Percentiles rank a stretch among this genome's conserved stretches.
Conservation (phyloP, 2,797 vertebrate genomes). For the Apodemus agrarius region DNA sequence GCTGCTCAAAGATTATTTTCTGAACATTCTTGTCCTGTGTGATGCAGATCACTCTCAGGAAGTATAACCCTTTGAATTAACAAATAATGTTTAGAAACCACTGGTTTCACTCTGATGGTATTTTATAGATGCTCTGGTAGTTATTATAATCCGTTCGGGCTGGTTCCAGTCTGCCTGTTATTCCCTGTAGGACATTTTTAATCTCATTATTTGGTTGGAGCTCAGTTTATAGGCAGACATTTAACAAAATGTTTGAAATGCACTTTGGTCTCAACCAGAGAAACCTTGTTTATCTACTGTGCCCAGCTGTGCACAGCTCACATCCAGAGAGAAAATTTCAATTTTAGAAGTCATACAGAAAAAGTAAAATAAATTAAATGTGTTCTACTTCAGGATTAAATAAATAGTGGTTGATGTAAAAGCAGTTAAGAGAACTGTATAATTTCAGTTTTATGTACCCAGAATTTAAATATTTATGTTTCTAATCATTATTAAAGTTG, state of each 20-base stretch:
- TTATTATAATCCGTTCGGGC: slow-evolving; percentile 85
- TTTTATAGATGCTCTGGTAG: slow-evolving; percentile 85
- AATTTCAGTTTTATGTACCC: slow-evolving; percentile 80
- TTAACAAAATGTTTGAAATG: slow-evolving; percentile 86
- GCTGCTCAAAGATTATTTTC: neutral
- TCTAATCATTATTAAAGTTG: slow-evolving; percentile 41
- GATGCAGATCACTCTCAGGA: slow-evolving; percentile 82
- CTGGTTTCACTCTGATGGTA: slow-evolving; percentile 81
- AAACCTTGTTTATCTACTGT: slow-evolving; percentile 90
- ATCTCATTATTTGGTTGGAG: slow-evolving; percentile 86
- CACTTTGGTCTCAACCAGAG: slow-evolving; percentile 85
- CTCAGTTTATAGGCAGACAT: slow-evolving; percentile 85
- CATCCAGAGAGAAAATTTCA: slow-evolving; percentile 87
- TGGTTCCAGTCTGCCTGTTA: slow-evolving; percentile 87
- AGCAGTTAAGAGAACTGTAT: slow-evolving; percentile 71
- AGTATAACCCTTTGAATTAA: slow-evolving; percentile 81
- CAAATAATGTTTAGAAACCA: slow-evolving; percentile 70
- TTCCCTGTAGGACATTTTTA: slow-evolving; percentile 88
- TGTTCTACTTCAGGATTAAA: slow-evolving; percentile 82
- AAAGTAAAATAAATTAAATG: slow-evolving; percentile 83
- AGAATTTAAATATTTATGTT: slow-evolving; percentile 75
- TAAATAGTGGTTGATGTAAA: slow-evolving; percentile 75
- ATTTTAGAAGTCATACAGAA: slow-evolving; percentile 80
- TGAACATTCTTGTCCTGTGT: slow-evolving; percentile 73
- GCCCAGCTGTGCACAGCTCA: slow-evolving; percentile 91